Conservation (phyloP, 2,888 invertebrate genomes). For the Proisotoma minuta region DNA sequence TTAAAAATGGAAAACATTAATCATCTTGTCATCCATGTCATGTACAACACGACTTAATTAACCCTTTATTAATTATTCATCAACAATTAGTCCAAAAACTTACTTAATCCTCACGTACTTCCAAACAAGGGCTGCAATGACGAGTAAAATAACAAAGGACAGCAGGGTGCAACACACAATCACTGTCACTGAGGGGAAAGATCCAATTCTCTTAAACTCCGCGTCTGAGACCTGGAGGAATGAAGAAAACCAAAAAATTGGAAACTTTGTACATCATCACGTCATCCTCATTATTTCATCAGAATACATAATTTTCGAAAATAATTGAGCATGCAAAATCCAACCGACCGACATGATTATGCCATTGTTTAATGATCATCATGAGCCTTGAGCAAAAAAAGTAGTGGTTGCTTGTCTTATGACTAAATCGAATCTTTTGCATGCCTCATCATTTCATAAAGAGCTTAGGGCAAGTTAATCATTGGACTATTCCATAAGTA, state of each 20-base stretch:
- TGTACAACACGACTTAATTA: slow-evolving; percentile 12
- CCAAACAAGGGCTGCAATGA: slow-evolving; percentile 46
- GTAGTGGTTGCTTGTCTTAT: too few species aligned
- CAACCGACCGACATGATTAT: not conserved
- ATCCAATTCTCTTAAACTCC: slow-evolving; percentile 46
- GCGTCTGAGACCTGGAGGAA: slow-evolving; percentile 43
- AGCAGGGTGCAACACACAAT: slow-evolving; percentile 46
- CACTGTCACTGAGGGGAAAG: slow-evolving; percentile 46
- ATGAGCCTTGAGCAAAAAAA: too few species aligned
- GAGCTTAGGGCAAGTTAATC: too few species aligned
- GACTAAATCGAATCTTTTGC: too few species aligned
- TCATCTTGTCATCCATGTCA: slow-evolving; percentile 9
- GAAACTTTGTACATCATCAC: slow-evolving; percentile 3
- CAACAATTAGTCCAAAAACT: slow-evolving; percentile 4
- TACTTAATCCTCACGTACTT: slow-evolving; percentile 41
- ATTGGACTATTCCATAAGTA: too few species aligned
- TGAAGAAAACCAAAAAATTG: not conserved
- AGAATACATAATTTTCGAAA: not conserved
- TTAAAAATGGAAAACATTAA: not conserved
- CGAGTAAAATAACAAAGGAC: slow-evolving; percentile 47
- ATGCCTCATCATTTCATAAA: too few species aligned
- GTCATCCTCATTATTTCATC: slow-evolving; percentile 13
- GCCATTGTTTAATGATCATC: not conserved
- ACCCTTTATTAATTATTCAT: slow-evolving; percentile 9
- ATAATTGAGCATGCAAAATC: slow-evolving; percentile 14